Evolutionary conservation across 2,797 vertebrate genomes (phyloP).

Genomic region (Erithacus rubecula): DNA sequence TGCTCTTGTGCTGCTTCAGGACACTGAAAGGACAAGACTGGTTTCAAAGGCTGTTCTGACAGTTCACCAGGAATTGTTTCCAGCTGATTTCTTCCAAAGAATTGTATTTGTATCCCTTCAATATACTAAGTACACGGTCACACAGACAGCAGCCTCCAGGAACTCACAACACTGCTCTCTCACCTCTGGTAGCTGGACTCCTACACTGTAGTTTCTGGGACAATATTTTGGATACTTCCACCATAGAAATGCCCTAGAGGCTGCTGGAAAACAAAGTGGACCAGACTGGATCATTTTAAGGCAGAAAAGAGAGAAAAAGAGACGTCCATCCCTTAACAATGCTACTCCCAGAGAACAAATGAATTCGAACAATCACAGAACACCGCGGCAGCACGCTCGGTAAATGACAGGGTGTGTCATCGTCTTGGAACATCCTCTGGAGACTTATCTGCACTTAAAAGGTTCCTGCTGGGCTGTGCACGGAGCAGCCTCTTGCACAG

Average conservation of each 20-base stretch:
- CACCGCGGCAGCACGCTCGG: accelerated
- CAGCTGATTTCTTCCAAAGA: neutral
- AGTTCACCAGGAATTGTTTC: neutral
- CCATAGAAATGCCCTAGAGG: accelerated
- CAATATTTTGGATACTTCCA: neutral
- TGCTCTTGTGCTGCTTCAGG: neutral
- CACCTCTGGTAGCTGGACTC: neutral
- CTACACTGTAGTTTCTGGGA: neutral
- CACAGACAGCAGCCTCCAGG: neutral
- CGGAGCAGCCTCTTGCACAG: neutral
- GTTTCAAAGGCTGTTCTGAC: neutral
- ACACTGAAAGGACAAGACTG: accelerated
- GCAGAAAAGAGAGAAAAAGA: neutral
- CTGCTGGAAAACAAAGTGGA: neutral
- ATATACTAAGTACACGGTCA: accelerated
- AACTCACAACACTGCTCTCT: neutral
- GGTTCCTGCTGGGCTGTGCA: neutral
- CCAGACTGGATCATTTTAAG: neutral
- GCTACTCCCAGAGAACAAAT: neutral
- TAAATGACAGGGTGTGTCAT: neutral
- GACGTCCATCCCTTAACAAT: neutral
- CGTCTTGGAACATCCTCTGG: accelerated
- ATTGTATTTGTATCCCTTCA: neutral
- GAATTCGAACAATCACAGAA: neutral
- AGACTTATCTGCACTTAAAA: neutral